Evolutionary conservation across 1,140 invertebrate species (phyloP), one percentile per base, ranked within the genome.

Genomic region (Ooceraea biroi): DNA sequence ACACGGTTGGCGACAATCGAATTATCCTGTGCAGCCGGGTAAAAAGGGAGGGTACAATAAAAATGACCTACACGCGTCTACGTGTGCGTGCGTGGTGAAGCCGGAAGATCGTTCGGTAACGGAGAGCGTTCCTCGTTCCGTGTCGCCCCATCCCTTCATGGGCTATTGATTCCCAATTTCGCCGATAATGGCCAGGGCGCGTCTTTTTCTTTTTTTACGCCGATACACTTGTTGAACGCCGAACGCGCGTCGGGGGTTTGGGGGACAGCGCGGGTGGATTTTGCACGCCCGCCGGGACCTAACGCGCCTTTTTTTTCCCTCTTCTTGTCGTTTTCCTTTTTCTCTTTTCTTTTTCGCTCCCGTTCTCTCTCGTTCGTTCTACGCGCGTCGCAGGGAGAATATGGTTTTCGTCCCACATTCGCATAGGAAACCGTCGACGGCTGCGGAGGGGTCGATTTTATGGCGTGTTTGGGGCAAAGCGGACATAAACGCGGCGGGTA

Each of bases 121-220:
- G 48, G 73, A 87, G 82, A 77, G 74, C 76, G 63, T 85, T 83
- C 83, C 0, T 50, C 36, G 36, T n/a, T n/a, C n/a, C 36, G 36
- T 36, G 36, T 7, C 36, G 63, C 84, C 84, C 83, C 85, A 85
- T 90, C 80, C 85, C 86, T 93, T 94, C 91, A 92, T 90, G 90
- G 90, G 88, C 93, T 94, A 93, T 94, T 94, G 93, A 93, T 93
- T 93, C 91, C 92, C 92, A 93, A 94, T 94, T 94, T 92, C 90
- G 86, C 88, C 91, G 88, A 94, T 93, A 93, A 93, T 92, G 91
- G 91, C 88, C 88, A 85, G 90, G 91, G 91, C 74, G 88, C 77
- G 73, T 83, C 77, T 76, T 48, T 63, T 68, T 73, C 72, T 85
- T 83, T 88, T 93, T 92, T 92, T 90, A 90, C 88, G 85, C 90